A percentile compares a stretch with the other conserved stretches of the same genome.
These are phyloP conservation scores for Amphipyra tragopoginis DNA, from an alignment of 2,888 invertebrate species.

Conservation along the genomic window DNA sequence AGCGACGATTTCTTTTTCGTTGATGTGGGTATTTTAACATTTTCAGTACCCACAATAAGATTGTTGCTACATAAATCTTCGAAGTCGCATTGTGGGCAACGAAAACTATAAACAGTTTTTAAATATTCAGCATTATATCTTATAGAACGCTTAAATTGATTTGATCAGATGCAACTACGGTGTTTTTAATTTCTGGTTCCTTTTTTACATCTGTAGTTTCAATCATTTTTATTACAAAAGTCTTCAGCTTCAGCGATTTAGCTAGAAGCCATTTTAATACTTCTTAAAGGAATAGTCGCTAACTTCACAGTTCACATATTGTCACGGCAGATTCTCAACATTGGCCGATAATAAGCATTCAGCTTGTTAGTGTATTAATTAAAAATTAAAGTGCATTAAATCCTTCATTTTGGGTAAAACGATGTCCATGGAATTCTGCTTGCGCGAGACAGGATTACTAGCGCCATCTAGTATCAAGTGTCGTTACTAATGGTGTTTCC, in stretches of 20 bases:
- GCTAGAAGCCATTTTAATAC: background rate
- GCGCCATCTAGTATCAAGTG: slow-evolving; percentile 45
- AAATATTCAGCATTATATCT: too few relatives aligned
- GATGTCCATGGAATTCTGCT: slow-evolving; percentile 46
- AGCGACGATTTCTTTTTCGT: too few relatives aligned
- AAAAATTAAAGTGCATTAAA: slow-evolving; percentile 59
- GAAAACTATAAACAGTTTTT: too few relatives aligned
- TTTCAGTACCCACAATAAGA: too few relatives aligned
- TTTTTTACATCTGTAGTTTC: too few relatives aligned
- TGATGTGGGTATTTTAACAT: too few relatives aligned
- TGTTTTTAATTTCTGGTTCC: too few relatives aligned
- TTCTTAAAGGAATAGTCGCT: slow-evolving; percentile 21
- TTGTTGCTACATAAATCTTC: too few relatives aligned
- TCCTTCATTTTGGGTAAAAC: slow-evolving; percentile 48
- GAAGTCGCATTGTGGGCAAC: too few relatives aligned
- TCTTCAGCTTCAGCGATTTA: too few relatives aligned
- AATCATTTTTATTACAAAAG: background rate
- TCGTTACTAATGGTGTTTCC: slow-evolving; percentile 32
- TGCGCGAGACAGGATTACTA: slow-evolving; percentile 14
- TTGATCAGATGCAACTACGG: too few relatives aligned
- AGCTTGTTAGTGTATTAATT: slow-evolving; percentile 63
- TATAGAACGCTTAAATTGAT: too few relatives aligned
- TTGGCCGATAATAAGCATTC: slow-evolving; percentile 58
- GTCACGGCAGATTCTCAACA: slow-evolving; percentile 53
- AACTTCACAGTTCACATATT: slow-evolving; percentile 34